Evolutionary conservation across 53 echinoderm and acorn worm genomes (phyloP).

Genomic region (Mesocentrotus franciscanus): DNA sequence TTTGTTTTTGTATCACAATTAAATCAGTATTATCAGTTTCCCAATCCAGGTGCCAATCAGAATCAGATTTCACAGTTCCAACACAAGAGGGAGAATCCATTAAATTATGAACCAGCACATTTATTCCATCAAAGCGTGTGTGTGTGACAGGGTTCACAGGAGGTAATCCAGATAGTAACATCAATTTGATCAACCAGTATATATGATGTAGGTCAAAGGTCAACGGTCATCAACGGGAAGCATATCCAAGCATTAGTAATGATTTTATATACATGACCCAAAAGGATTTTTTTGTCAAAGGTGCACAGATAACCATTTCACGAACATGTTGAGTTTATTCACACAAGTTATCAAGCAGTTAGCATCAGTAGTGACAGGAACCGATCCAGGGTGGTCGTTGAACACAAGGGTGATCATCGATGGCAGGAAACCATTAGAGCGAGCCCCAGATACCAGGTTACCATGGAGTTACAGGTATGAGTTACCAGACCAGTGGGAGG

Average conservation of each 20-base stretch:
- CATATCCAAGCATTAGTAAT: neutral
- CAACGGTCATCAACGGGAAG: neutral
- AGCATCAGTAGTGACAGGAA: neutral
- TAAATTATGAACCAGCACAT: neutral
- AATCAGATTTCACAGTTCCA: constrained; percentile 8
- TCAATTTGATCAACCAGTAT: constrained; percentile 1
- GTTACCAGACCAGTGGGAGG: constrained; percentile 46
- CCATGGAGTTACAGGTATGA: neutral
- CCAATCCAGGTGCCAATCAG: neutral
- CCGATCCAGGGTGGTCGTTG: constrained; percentile 1
- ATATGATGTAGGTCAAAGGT: constrained; percentile 4
- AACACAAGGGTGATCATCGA: constrained; percentile 16
- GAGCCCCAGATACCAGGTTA: neutral
- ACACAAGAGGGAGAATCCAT: constrained; percentile 21
- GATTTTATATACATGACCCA: neutral
- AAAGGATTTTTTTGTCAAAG: neutral
- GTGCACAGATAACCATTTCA: neutral
- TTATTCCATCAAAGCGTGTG: neutral
- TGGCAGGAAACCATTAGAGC: constrained; percentile 39
- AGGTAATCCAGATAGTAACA: neutral
- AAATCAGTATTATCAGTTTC: neutral
- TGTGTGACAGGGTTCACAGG: neutral
- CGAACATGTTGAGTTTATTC: neutral
- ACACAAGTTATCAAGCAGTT: neutral
- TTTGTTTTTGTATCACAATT: neutral